Conservation (phyloP, 2,888 invertebrate species). For the Himalopsyche anomala region DNA sequence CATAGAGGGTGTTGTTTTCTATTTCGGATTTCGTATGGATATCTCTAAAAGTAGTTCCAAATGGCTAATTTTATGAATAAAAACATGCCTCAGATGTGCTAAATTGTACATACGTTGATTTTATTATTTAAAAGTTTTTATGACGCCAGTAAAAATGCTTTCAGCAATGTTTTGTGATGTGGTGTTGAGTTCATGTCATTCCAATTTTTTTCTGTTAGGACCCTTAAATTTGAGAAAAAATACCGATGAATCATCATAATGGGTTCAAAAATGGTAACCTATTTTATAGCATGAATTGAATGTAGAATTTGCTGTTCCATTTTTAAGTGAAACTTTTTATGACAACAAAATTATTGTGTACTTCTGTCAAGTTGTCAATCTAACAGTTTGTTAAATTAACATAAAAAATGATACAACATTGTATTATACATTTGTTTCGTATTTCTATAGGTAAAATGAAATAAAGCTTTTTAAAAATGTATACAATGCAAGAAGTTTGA, state of each 20-base stretch:
- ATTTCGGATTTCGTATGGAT: constrained; percentile 68
- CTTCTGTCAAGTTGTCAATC: not conserved
- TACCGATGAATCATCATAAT: constrained; percentile 37
- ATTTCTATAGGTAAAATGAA: too few species aligned
- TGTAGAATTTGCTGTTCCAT: not conserved
- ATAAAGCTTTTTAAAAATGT: too few species aligned
- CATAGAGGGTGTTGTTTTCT: constrained; percentile 73
- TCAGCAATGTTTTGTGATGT: constrained; percentile 37
- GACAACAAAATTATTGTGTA: constrained; percentile 1
- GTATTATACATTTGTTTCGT: not conserved
- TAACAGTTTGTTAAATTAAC: not conserved
- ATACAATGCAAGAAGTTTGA: too few species aligned
- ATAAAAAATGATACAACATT: not conserved
- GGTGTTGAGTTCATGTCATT: constrained; percentile 48
- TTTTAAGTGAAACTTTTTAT: not conserved
- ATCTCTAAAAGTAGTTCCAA: constrained; percentile 34
- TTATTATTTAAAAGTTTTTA: not conserved
- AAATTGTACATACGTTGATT: not conserved
- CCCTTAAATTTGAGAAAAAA: constrained; percentile 18
- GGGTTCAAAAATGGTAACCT: not conserved
- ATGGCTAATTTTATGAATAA: not conserved
- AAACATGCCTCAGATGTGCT: not conserved
- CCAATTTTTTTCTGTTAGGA: constrained; percentile 22
- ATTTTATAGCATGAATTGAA: not conserved
- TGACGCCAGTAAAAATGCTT: not conserved